Conservation (phyloP, 2,888 invertebrate genomes). For the Apodemia duryi region DNA sequence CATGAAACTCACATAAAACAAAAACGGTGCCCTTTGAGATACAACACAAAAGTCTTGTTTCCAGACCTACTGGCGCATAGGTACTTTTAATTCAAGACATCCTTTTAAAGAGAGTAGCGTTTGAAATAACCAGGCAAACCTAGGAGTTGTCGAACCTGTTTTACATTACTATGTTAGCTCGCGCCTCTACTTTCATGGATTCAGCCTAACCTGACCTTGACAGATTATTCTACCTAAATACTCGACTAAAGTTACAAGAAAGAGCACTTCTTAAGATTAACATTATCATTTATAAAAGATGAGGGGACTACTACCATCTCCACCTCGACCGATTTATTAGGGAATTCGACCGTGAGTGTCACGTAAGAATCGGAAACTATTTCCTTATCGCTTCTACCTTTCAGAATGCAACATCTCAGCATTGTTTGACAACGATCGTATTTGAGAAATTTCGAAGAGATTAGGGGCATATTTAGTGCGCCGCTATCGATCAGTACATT, state of each 20-base stretch:
- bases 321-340: not conserved
- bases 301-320: constrained; percentile 7
- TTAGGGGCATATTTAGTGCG: constrained; percentile 26
- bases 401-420: constrained; percentile 18
- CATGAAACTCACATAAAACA: constrained; percentile 34
- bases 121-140: constrained; percentile 30
- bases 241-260: constrained; percentile 19
- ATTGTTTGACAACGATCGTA: constrained; percentile 20
- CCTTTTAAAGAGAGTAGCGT: constrained; percentile 21
- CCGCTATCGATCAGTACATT: constrained; percentile 34
- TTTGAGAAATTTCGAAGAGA: constrained; percentile 25
- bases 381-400: constrained; percentile 22
- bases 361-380: constrained; percentile 21
- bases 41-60: constrained; percentile 28
- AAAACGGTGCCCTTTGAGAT: constrained; percentile 34
- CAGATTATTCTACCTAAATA: constrained; percentile 28
- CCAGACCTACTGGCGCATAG: constrained; percentile 25
- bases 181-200: constrained; percentile 21
- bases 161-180: constrained; percentile 21
- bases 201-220: constrained; percentile 30
- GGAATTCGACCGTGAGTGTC: constrained; percentile 24
- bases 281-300: constrained; percentile 21
- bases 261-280: no score
- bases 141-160: constrained; percentile 28
- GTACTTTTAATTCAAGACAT: constrained; percentile 27